Evolutionary conservation across 2,888 invertebrate species (phyloP), one percentile per base, ranked within the genome.

Genomic region (Tiphia femorata): DNA sequence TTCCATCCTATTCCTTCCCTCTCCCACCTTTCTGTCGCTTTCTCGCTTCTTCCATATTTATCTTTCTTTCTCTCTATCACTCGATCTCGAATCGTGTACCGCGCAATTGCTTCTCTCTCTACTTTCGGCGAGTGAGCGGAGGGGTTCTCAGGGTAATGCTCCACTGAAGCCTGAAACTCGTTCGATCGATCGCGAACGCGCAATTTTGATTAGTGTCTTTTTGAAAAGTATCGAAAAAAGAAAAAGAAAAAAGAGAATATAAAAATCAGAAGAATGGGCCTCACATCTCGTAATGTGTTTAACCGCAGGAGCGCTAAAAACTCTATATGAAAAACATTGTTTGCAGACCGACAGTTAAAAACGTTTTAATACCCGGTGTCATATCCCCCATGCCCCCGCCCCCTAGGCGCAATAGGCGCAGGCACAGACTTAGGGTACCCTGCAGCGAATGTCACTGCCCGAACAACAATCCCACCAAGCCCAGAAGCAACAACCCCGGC

Each of bases 281-380:
- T 64, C 47, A 47, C 41, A 19, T n/a, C 49, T 52, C 49, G 50
- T 64, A 55, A 42, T 44, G 44, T n/a, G n/a, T n/a, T 62, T 44
- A 20, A 46, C 44, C 57, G 61, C 58, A 62, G 65, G 57, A 58
- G 57, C 59, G 70, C 43, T 60, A 72, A 70, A 69, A 67, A 54
- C 48, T 49, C 72, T 73, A 76, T 75, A 78, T 73, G 71, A 79
- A 75, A 79, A 77, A 75, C 78, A 82, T 83, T 83, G 80, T 83
- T 83, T 83, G 70, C 83, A 83, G 83, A 82, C 81, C 82, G 80
- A 81, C 82, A 82, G 80, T 83, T 82, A 82, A 83, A 82, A 83
- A 80, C 82, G 82, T 83, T 77, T 81, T 78, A 77, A 80, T 82
- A 81, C 81, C 83, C 81, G 81, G 81, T 81, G 82, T 82, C 83